Conservation (phyloP, 1,140 invertebrate genomes). For the Littorina saxatilis region DNA sequence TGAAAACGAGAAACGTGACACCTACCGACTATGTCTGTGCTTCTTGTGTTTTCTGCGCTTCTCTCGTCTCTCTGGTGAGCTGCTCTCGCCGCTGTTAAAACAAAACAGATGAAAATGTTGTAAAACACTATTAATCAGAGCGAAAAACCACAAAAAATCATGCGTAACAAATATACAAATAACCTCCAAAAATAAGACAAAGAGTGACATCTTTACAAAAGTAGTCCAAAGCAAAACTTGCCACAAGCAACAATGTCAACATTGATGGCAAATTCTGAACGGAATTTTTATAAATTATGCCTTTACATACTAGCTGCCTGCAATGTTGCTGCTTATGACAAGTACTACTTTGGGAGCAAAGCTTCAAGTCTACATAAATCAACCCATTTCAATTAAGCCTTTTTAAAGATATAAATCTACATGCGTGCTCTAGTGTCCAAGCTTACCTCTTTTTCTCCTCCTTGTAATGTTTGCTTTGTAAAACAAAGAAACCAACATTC, state of each 20-base stretch:
- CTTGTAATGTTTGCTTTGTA: slow-evolving; percentile 20
- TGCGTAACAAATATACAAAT: neutral
- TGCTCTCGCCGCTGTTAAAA: slow-evolving; percentile 55
- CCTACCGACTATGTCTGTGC: slow-evolving; percentile 70
- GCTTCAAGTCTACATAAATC: too few species aligned
- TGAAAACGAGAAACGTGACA: slow-evolving; percentile 33
- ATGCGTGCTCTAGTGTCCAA: too few species aligned
- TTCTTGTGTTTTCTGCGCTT: slow-evolving; percentile 75
- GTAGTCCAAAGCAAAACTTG: too few species aligned
- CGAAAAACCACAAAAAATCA: neutral
- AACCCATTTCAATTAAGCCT: too few species aligned
- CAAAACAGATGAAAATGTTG: neutral
- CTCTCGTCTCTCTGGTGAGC: slow-evolving; percentile 64
- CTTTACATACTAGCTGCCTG: too few species aligned
- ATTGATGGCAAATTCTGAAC: too few species aligned
- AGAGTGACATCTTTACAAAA: neutral
- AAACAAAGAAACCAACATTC: neutral
- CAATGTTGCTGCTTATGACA: too few species aligned
- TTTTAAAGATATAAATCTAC: too few species aligned
- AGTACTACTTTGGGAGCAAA: too few species aligned
- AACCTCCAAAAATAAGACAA: neutral
- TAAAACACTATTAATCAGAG: neutral
- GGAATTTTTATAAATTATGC: too few species aligned
- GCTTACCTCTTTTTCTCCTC: slow-evolving; percentile 22
- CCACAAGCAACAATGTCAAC: too few species aligned